A percentile compares a stretch with the other conserved stretches of the same genome.
Conservation (phyloP, 2,797 vertebrate species). For the Alfaro cultratus region DNA sequence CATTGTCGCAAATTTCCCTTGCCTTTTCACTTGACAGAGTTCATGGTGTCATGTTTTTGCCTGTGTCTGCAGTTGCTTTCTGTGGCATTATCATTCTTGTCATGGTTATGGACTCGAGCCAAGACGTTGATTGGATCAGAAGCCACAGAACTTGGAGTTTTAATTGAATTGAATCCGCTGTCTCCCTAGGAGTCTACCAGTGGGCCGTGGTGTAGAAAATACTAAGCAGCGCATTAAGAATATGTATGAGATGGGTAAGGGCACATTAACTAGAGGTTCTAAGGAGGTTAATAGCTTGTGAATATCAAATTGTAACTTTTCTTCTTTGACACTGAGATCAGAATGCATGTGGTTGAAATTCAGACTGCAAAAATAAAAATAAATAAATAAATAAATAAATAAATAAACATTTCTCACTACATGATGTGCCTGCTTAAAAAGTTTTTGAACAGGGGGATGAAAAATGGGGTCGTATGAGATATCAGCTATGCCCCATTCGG, state of each 20-base stretch:
- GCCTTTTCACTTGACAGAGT: slow-evolving; percentile 5
- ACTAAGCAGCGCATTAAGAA: slow-evolving; percentile 56
- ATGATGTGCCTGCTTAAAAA: slow-evolving; percentile 10
- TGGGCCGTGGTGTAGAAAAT: slow-evolving; percentile 45
- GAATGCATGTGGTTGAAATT: slow-evolving; percentile 12
- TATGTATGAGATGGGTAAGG: slow-evolving; percentile 49
- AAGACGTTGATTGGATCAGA: slow-evolving; percentile 69
- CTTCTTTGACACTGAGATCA: slow-evolving; percentile 10
- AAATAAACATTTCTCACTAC: slow-evolving; percentile 21
- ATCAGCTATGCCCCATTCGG: slow-evolving; percentile 1
- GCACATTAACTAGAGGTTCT: slow-evolving; percentile 47
- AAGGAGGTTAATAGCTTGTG: slow-evolving; percentile 46
- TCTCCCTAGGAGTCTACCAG: slow-evolving; percentile 53
- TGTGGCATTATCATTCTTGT: slow-evolving; percentile 61
- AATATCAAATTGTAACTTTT: slow-evolving; percentile 33
- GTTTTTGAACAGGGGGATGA: slow-evolving; percentile 11
- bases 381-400: slow-evolving; percentile 6
- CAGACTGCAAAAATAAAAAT: not conserved
- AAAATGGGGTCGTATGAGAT: slow-evolving; percentile 16
- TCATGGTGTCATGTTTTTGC: slow-evolving; percentile 30
- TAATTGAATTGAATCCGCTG: slow-evolving; percentile 70
- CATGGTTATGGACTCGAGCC: slow-evolving; percentile 56
- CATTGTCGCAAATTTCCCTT: slow-evolving; percentile 31
- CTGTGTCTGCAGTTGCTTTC: slow-evolving; percentile 38
- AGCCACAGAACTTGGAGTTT: slow-evolving; percentile 64